Evolutionary conservation across 2,888 invertebrate genomes (phyloP).

Genomic region (Diploptera punctata): DNA sequence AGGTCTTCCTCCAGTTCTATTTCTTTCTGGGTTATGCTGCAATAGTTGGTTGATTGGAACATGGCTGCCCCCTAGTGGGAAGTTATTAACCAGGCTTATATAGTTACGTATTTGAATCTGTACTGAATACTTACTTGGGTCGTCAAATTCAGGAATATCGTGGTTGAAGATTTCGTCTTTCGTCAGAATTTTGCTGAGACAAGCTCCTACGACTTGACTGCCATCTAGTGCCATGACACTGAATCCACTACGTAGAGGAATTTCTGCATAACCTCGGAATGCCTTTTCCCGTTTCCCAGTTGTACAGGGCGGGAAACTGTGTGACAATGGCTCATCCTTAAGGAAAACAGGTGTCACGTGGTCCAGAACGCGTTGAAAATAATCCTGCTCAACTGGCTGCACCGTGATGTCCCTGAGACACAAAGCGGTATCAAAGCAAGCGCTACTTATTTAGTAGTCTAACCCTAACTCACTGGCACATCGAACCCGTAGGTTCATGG

Average conservation of each 20-base stretch:
- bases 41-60: no score
- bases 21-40: no score
- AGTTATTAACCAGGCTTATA: no score
- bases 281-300: slow-evolving; percentile 33
- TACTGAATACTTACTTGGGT: not conserved
- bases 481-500: no score
- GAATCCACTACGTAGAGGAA: slow-evolving; percentile 32
- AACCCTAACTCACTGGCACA: no score
- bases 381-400: not conserved
- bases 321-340: slow-evolving; percentile 35
- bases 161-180: not conserved
- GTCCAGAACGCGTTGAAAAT: slow-evolving; percentile 22
- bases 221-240: slow-evolving; percentile 35
- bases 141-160: not conserved
- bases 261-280: slow-evolving; percentile 34
- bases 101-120: no score
- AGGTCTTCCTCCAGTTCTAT: no score
- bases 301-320: slow-evolving; percentile 34
- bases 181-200: slow-evolving; percentile 30
- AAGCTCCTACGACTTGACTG: slow-evolving; percentile 31
- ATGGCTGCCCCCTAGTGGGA: no score
- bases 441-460: no score
- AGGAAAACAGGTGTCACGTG: slow-evolving; percentile 40
- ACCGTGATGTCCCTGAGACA: not conserved
- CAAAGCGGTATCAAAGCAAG: no score